Evolutionary conservation across 1,140 invertebrate genomes (phyloP), one percentile per base, ranked within the genome.

Genomic region (Bombus haemorrhoidalis): DNA sequence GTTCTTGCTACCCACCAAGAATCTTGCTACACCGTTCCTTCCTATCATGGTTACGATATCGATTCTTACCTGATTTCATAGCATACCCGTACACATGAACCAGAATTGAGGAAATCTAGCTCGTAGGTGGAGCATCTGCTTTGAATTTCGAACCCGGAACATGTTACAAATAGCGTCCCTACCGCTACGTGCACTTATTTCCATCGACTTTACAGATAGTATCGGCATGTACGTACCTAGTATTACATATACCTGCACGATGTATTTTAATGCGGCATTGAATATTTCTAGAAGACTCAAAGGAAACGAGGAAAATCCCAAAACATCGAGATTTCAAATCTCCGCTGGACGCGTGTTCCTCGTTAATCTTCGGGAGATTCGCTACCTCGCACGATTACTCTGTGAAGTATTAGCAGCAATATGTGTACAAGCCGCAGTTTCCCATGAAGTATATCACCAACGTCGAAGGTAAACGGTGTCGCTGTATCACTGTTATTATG

Each of bases 401-500:
- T 37, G 81, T 43, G 28, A 83, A 69, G 74, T 69, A 83, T 83
- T 83, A 76, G 81, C 68, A 39, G 81, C 75, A 69, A 77, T 83
- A 78, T 32, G 62, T 47, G 47, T 83, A 83, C 81, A 43, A 68
- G 81, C 62, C 8, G 81, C 81, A 83, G 77, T 83, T 83, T 83
- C 76, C 74, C 81, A 28, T 41, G 34, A 69, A 83, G 74, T 83
- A 78, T 83, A 83, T 83, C 81, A 34, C 64, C 28, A 28, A 62
- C 62, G 37, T 78, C 81, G 81, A 77, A 77, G 12, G 74, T 69
- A 83, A 83, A 47, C 81, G 73, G 22, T 75, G 74, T 83, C 81
- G 81, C 64, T 78, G 81, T 66, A 83, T 83, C 81, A 83, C 81
- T 83, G 81, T 83, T 83, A 83, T 78, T 83, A 83, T 64, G 22